Conservation (phyloP, 1,140 invertebrate genomes). For the Leucophenga varia region DNA sequence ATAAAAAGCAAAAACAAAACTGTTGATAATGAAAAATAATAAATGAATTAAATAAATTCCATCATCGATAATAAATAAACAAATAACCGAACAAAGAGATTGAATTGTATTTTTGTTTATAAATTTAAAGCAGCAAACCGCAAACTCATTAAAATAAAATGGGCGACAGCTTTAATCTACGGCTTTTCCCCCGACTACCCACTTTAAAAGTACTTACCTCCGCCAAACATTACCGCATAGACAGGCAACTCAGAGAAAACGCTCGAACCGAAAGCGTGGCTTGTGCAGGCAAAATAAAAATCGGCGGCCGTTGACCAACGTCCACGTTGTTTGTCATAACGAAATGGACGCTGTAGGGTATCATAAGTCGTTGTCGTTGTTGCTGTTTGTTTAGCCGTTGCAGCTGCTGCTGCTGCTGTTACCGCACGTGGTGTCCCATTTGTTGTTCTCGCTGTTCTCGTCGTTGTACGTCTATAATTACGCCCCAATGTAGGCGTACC, state of each 20-base stretch:
- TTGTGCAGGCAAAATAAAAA: conserved; percentile 49
- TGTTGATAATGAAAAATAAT: too few species aligned
- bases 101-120: background rate
- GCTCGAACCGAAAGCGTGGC: conserved; percentile 40
- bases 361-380: conserved; percentile 44
- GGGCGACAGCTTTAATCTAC: too few species aligned
- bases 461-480: background rate
- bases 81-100: background rate
- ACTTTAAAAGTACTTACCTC: conserved; percentile 38
- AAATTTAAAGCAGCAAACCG: background rate
- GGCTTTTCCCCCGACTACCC: too few species aligned
- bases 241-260: conserved; percentile 41
- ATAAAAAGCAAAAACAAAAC: too few species aligned
- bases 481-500: background rate
- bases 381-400: conserved; percentile 25
- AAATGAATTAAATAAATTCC: too few species aligned
- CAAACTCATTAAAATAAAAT: background rate
- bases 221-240: conserved; percentile 33
- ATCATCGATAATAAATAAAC: conserved; percentile 3
- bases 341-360: conserved; percentile 44
- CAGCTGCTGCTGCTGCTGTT: conserved; percentile 6
- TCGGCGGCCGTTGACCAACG: conserved; percentile 44
- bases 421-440: conserved; percentile 1
- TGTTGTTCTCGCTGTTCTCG: conserved; percentile 8
- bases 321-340: conserved; percentile 41